Conservation (phyloP, 2,113 vertebrate genomes). For the Gracilinanus agilis region DNA sequence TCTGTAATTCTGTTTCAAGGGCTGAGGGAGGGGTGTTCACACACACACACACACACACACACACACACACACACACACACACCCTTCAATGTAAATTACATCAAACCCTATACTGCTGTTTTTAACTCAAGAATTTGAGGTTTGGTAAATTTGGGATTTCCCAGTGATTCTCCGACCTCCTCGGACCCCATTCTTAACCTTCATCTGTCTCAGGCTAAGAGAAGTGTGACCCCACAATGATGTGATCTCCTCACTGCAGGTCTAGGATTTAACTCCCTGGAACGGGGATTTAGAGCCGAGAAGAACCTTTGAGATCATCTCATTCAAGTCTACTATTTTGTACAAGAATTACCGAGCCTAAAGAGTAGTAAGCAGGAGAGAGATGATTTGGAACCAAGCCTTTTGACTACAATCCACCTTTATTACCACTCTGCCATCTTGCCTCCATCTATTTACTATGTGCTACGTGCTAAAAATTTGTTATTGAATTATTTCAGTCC, state of each 20-base stretch:
- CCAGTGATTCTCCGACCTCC: neutral
- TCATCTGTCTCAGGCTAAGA: neutral
- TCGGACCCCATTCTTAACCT: neutral
- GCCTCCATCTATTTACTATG: neutral
- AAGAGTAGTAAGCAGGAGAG: neutral
- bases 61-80: neutral
- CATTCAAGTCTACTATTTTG: neutral
- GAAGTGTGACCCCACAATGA: neutral
- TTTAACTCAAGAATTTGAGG: neutral
- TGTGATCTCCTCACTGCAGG: neutral
- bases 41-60: neutral
- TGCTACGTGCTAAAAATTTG: neutral
- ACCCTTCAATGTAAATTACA: neutral
- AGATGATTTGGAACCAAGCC: neutral
- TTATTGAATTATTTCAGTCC: no score
- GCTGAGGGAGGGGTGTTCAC: neutral
- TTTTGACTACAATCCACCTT: neutral
- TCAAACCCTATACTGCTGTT: neutral
- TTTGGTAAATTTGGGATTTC: neutral
- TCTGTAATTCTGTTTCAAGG: neutral
- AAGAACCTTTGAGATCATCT: neutral
- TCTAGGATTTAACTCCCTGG: neutral
- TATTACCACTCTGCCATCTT: neutral
- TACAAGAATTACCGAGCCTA: neutral
- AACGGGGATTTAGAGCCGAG: neutral